A percentile compares a stretch with the other conserved stretches of the same genome.
Evolutionary conservation across 1,140 invertebrate species (phyloP).

Genomic region (Artemia franciscana): DNA sequence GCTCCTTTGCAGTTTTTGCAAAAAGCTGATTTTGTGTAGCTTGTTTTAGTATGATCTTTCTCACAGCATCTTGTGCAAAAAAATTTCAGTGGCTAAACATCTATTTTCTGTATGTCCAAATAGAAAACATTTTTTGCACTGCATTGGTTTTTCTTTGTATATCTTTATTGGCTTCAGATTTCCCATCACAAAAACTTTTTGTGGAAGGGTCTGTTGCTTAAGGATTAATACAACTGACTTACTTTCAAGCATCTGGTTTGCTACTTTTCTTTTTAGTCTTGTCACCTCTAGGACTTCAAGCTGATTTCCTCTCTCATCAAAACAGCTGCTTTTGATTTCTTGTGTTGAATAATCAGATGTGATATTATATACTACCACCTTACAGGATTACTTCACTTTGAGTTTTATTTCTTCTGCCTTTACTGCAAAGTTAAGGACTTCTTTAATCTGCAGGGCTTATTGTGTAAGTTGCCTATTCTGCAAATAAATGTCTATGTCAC

Average conservation of each 20-base stretch:
- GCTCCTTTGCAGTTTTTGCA: neutral
- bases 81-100: neutral
- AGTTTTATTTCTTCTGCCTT: too few relatives aligned
- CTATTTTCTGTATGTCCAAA: neutral
- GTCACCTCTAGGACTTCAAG: neutral
- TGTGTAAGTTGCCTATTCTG: too few relatives aligned
- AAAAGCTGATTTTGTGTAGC: neutral
- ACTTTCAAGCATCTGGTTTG: neutral
- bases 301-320: neutral
- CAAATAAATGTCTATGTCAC: too few relatives aligned
- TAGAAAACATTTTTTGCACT: neutral
- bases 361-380: too few relatives aligned
- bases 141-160: neutral
- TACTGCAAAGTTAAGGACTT: too few relatives aligned
- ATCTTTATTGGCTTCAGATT: neutral
- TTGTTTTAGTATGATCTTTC: neutral
- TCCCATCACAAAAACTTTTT: neutral
- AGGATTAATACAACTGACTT: neutral
- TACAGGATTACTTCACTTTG: too few relatives aligned
- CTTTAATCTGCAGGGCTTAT: too few relatives aligned
- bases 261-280: neutral
- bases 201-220: neutral
- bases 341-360: too few relatives aligned
- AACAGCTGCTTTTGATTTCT: neutral
- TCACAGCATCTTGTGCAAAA: neutral